Conservation (phyloP, 2,797 vertebrate genomes). For the Novumbra hubbsi region DNA sequence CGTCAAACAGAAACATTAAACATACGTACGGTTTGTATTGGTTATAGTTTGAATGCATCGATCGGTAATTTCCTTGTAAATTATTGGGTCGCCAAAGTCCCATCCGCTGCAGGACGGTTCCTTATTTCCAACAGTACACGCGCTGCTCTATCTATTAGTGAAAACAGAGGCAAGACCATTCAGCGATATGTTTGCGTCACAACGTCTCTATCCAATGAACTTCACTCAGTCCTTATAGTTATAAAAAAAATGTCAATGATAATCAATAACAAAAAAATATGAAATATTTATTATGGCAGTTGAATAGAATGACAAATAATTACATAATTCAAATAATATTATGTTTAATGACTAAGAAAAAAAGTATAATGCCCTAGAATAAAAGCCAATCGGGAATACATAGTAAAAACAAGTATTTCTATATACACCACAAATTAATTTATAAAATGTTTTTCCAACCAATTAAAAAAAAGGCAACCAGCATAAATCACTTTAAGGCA, state of each 20-base stretch:
- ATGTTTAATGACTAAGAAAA: background rate
- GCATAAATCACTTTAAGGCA: background rate
- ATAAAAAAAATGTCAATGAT: background rate
- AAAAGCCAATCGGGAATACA: background rate
- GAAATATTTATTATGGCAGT: slow-evolving; percentile 2
- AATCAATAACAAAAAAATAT: slow-evolving; percentile 8
- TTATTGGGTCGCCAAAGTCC: background rate
- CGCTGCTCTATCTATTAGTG: slow-evolving; percentile 22
- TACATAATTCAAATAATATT: background rate
- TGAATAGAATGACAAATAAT: background rate
- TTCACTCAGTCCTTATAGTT: slow-evolving; percentile 9
- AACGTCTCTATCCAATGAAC: slow-evolving; percentile 46
- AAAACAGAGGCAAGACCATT: slow-evolving; percentile 24
- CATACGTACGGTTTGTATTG: background rate
- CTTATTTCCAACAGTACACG: slow-evolving; percentile 10
- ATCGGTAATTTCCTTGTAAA: background rate
- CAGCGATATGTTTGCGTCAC: slow-evolving; percentile 43
- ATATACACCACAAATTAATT: background rate
- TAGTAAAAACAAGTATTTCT: background rate
- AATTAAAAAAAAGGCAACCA: background rate
- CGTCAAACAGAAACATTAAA: background rate
- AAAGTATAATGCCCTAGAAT: background rate
- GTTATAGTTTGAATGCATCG: slow-evolving; percentile 17
- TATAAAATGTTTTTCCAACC: background rate
- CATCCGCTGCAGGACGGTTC: background rate